Conservation (phyloP, 2,888 invertebrate species). For the Subacronicta megacephala region DNA sequence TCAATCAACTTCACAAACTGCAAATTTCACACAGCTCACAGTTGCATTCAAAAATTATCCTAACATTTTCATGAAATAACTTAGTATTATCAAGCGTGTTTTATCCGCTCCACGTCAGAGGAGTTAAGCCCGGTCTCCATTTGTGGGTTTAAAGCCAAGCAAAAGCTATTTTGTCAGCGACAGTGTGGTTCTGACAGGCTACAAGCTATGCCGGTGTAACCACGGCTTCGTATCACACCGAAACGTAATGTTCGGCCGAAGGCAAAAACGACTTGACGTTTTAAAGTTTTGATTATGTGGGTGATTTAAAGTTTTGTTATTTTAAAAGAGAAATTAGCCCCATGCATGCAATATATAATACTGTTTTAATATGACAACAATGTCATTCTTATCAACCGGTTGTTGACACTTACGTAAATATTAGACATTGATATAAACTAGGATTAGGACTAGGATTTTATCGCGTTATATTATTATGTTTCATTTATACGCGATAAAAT, state of each 20-base stretch:
- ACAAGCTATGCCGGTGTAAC: conserved; percentile 53
- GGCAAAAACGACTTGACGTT: too few relatives aligned
- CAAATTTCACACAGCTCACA: conserved; percentile 9
- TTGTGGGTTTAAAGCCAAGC: conserved; percentile 59
- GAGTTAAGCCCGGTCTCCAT: conserved; percentile 60
- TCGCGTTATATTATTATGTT: too few relatives aligned
- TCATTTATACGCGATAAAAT: too few relatives aligned
- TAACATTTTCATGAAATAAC: conserved; percentile 27
- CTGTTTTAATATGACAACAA: too few relatives aligned
- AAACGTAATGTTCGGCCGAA: conserved; percentile 17
- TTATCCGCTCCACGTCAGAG: conserved; percentile 55
- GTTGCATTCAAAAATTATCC: conserved; percentile 34
- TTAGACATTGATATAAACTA: too few relatives aligned
- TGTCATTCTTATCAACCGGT: too few relatives aligned
- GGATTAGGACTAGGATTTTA: too few relatives aligned
- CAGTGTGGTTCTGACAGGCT: conserved; percentile 58
- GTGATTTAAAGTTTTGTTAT: too few relatives aligned
- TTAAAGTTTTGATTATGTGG: too few relatives aligned
- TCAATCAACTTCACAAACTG: background rate
- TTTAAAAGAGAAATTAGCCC: too few relatives aligned
- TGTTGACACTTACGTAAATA: too few relatives aligned
- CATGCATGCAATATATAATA: too few relatives aligned
- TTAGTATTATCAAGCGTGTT: conserved; percentile 55
- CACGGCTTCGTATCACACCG: conserved; percentile 42
- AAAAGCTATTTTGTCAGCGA: conserved; percentile 64